phyloP scores from a whole-genome alignment of 2,888 invertebrate genomes.

The Willowsia nigromaculata region DNA sequence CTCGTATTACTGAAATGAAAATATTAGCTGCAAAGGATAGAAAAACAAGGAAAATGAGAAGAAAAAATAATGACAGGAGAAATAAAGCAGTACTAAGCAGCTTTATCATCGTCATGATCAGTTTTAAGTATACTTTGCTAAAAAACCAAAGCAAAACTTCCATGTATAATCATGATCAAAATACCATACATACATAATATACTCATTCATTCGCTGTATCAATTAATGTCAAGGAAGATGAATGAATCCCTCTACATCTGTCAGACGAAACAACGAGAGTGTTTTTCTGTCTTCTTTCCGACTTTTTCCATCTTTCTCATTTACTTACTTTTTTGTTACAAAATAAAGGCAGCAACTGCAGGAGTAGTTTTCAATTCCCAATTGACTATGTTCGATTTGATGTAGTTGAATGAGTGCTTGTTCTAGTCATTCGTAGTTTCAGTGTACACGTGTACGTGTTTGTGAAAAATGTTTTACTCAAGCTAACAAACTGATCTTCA shows the following conservation, averaged over 20 bases:
- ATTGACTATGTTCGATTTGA: constrained; percentile 62
- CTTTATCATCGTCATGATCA: constrained; percentile 37
- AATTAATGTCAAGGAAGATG: constrained; percentile 70
- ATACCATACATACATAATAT: neutral
- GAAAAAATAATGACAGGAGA: constrained; percentile 22
- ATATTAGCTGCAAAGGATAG: neutral
- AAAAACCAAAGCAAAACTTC: constrained; percentile 2
- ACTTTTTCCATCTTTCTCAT: constrained; percentile 37
- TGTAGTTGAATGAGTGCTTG: constrained; percentile 45
- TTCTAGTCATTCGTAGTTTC: neutral
- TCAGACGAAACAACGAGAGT: constrained; percentile 59
- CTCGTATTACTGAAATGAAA: constrained; percentile 41
- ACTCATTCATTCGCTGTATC: constrained; percentile 62
- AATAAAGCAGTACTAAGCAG: constrained; percentile 24
- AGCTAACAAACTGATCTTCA: neutral
- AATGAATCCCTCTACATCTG: constrained; percentile 68
- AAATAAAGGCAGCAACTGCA: constrained; percentile 18
- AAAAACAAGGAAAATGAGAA: neutral
- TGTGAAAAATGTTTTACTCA: neutral
- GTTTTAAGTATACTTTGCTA: constrained; percentile 1
- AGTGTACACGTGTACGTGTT: neutral
- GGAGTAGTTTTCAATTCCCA: constrained; percentile 62
- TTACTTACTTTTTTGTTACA: constrained; percentile 51
- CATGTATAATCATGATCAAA: neutral
- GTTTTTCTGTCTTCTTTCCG: constrained; percentile 39